Conservation (phyloP, 2,888 invertebrate genomes). For the Parelbella ahira region DNA sequence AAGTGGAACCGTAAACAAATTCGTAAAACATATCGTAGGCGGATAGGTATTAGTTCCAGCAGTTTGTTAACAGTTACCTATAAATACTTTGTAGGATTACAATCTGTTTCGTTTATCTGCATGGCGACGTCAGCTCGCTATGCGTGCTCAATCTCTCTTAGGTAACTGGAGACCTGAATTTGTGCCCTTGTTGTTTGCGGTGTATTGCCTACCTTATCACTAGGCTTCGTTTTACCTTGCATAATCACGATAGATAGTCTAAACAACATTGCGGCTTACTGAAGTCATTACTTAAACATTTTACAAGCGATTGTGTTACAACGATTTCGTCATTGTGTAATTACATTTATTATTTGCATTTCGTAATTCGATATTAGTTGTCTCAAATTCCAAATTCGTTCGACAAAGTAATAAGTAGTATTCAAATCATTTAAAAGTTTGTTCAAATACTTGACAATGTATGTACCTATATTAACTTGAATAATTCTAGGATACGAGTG, state of each 20-base stretch:
- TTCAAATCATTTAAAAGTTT: no score
- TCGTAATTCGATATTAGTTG: no score
- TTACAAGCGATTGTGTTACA: no score
- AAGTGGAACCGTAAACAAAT: no score
- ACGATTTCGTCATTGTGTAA: no score
- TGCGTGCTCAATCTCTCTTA: slow-evolving; percentile 22
- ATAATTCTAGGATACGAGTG: no score
- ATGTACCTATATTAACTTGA: no score
- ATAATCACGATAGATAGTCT: slow-evolving; percentile 18
- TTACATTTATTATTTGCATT: no score
- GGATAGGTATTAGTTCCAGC: slow-evolving; percentile 2
- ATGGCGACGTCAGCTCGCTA: slow-evolving; percentile 21
- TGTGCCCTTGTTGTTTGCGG: slow-evolving; percentile 16
- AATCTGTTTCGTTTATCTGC: slow-evolving; percentile 21
- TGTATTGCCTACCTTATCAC: slow-evolving; percentile 19
- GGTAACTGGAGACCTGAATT: slow-evolving; percentile 21
- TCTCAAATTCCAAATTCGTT: no score
- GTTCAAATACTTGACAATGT: no score
- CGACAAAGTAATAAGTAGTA: no score
- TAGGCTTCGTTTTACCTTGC: slow-evolving; percentile 17
- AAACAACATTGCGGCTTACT: slow-evolving; percentile 15
- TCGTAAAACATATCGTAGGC: slow-evolving; percentile 10
- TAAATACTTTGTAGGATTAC: slow-evolving; percentile 23
- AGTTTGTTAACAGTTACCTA: slow-evolving; percentile 3
- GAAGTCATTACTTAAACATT: slow-evolving; percentile 11